These are phyloP conservation scores for Fragum fragum DNA, from an alignment of 2,888 invertebrate genomes.

Conservation along the genomic window DNA sequence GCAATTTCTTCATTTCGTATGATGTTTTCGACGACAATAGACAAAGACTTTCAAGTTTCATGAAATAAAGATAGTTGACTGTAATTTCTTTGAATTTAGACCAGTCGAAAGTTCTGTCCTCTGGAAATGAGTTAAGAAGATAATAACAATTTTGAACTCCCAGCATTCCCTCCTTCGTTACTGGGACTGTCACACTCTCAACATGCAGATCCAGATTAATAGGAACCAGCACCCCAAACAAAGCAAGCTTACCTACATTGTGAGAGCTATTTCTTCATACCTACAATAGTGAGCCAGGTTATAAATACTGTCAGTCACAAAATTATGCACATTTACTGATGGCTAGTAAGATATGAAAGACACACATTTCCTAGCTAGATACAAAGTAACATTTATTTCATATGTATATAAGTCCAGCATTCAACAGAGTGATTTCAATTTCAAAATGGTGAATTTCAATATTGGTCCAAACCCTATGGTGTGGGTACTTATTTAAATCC, in stretches of 20 bases:
- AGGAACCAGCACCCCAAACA: conserved; percentile 15
- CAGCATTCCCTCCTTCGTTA: background rate
- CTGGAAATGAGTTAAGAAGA: too few relatives aligned
- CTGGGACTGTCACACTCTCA: background rate
- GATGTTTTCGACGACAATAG: background rate
- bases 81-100: background rate
- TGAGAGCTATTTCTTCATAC: conserved; percentile 60
- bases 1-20: background rate
- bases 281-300: conserved; percentile 59
- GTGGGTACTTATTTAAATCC: too few relatives aligned
- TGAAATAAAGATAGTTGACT: background rate
- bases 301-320: conserved; percentile 33
- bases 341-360: background rate
- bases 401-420: too few relatives aligned
- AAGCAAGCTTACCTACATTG: conserved; percentile 57
- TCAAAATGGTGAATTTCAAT: too few relatives aligned
- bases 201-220: conserved; percentile 33
- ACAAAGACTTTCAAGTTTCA: background rate
- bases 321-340: background rate
- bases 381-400: too few relatives aligned
- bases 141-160: too few relatives aligned
- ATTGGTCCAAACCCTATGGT: too few relatives aligned
- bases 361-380: too few relatives aligned
- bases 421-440: too few relatives aligned
- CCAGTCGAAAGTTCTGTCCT: background rate